phyloP scores from a whole-genome alignment of 1,140 invertebrate genomes.

The Plectus sambesii region DNA sequence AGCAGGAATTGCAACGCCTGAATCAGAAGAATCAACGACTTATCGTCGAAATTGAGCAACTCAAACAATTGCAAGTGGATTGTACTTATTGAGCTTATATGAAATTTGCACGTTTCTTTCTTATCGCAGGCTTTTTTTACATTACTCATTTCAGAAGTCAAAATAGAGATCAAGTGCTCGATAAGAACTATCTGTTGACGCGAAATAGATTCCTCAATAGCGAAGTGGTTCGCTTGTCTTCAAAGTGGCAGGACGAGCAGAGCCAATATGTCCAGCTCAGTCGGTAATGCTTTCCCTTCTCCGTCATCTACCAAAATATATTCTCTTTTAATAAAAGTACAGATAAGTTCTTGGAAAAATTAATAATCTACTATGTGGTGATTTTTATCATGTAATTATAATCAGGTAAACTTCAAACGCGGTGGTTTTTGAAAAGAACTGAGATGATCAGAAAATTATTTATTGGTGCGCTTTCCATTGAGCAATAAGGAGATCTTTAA shows the following conservation, averaged over 20 bases:
- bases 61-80: too few species aligned
- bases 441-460: too few species aligned
- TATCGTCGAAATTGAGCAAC: too few species aligned
- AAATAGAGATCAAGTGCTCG: too few species aligned
- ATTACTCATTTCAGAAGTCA: too few species aligned
- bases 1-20: too few species aligned
- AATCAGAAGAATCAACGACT: too few species aligned
- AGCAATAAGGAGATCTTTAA: conserved; percentile 11
- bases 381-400: conserved; percentile 1
- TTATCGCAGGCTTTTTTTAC: too few species aligned
- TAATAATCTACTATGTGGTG: background rate
- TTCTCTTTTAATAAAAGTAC: background rate
- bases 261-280: conserved; percentile 43
- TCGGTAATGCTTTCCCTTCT: conserved; percentile 17
- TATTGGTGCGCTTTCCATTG: too few species aligned
- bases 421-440: too few species aligned
- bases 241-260: conserved; percentile 35
- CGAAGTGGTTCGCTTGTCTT: conserved; percentile 47
- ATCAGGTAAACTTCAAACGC: background rate
- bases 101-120: too few species aligned
- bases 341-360: background rate
- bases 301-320: conserved; percentile 11
- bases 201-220: conserved; percentile 51
- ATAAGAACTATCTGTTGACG: conserved; percentile 40
- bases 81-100: too few species aligned